Base-by-base conservation (phyloP, 2,797 vertebrate species). In the Nothura maculosa region DNA sequence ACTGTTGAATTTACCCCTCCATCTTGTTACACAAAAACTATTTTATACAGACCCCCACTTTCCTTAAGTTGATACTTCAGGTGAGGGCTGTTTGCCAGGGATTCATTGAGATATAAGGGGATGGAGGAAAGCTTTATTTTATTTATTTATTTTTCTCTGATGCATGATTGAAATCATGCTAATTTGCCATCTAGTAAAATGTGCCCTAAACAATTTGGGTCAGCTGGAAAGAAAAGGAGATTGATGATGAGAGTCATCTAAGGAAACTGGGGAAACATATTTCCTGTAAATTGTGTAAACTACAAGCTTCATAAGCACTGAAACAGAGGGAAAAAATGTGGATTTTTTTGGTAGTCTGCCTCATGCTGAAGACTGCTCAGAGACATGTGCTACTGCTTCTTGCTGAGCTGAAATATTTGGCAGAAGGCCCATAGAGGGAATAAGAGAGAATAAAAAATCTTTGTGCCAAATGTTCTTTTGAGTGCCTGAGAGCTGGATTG, bases 401-500 rank as follows among this genome's bases (percentile, higher is more conserved):
- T 96, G 81, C 84, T 94, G 90, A 85, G 72, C 85, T 3, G 54
- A 96, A 54, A 73, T 84, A 87, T 73, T 73, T 97, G 94, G 93
- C 91, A 91, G 63, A 67, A 94, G 76, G 87, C 76, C 79, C 67
- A 63, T 81, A 68, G 87, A 96, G 73, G 87, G 48, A 87, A 76
- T 74, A 85, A 48, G 34, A 85, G 42, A 77, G 88, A 94, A 94
- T 91, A 94, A 94, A 94, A 96, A 89, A 69, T 72, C 47, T 88
- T 90, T 81, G 32, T 89, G 87, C 85, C 92, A 93, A 95, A 90
- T 93, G 86, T 95, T 96, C 81, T 93, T 96, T 93, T 95, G 88
- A 94, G 77, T 82, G 95, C 66, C 81, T 89, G 68, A 92, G 89
- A 93, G 76, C 87, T 82, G 90, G 76, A 89, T 89, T 95, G 92